phyloP scores from a whole-genome alignment of 2,797 vertebrate genomes.

The Brachymystax lenok region DNA sequence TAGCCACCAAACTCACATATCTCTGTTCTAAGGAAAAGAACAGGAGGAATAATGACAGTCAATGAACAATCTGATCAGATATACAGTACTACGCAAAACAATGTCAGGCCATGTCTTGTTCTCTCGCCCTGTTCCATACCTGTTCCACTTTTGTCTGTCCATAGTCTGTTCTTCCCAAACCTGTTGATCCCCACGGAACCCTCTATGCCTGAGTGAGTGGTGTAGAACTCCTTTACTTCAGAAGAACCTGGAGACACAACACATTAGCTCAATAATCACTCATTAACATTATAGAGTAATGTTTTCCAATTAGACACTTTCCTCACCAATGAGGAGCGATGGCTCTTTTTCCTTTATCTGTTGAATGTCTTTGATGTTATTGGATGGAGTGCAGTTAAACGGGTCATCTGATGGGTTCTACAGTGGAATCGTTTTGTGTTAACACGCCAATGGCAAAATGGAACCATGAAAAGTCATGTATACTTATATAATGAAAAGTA shows the following conservation, averaged over 20 bases:
- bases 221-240: constrained; percentile 47
- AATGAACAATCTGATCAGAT: background rate
- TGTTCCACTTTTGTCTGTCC: constrained; percentile 25
- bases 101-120: background rate
- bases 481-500: background rate
- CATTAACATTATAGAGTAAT: background rate
- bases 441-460: background rate
- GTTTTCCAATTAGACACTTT: background rate
- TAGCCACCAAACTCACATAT: constrained; percentile 64
- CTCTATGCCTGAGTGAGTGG: constrained; percentile 46
- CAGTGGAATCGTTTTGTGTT: constrained; percentile 3
- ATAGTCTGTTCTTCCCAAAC: constrained; percentile 26
- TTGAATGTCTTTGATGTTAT: fast-evolving
- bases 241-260: constrained; percentile 33
- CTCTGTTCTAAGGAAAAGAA: constrained; percentile 56
- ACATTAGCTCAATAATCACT: background rate
- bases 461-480: background rate
- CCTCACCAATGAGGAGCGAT: constrained; percentile 60
- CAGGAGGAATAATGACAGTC: background rate
- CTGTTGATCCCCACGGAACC: constrained; percentile 51
- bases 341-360: constrained; percentile 33
- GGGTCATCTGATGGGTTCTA: constrained; percentile 24
- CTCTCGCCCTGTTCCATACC: constrained; percentile 41
- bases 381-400: background rate
- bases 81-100: background rate